A percentile compares a stretch with the other conserved stretches of the same genome.
These are phyloP conservation scores for Montipora efflorescens DNA, from an alignment of 64 coral and sea anemone genomes.

Conservation along the genomic window DNA sequence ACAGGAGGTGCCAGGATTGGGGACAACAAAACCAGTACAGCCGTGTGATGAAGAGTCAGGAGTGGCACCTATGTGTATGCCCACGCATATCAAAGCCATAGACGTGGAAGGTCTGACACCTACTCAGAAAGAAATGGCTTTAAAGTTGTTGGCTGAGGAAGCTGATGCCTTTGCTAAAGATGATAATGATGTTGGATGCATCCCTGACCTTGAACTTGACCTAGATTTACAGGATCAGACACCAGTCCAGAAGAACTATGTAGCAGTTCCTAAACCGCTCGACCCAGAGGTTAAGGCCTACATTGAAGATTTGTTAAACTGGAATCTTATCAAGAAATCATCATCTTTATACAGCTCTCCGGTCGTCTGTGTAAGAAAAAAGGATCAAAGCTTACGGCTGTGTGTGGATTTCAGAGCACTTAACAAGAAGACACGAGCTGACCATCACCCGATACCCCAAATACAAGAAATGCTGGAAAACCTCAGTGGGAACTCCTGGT, in stretches of 20 bases:
- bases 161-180: constrained; percentile 34
- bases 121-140: too few species aligned
- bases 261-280: constrained; percentile 69
- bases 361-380: constrained; percentile 80
- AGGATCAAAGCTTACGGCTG: constrained; percentile 53
- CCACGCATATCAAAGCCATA: too few species aligned
- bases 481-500: constrained; percentile 64
- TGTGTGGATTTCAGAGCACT: constrained; percentile 68
- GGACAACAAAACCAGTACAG: too few species aligned
- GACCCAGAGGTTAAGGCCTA: constrained; percentile 61
- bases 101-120: too few species aligned
- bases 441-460: constrained; percentile 54
- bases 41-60: too few species aligned
- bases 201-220: constrained; percentile 68
- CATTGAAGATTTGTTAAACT: constrained; percentile 77
- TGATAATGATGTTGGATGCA: constrained; percentile 70
- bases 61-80: too few species aligned
- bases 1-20: too few species aligned
- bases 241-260: constrained; percentile 66
- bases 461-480: constrained; percentile 71
- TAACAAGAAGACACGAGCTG: constrained; percentile 58
- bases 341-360: constrained; percentile 72
- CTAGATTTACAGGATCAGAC: constrained; percentile 43
- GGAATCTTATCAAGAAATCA: constrained; percentile 59
- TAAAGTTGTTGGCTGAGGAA: too few species aligned